These are phyloP conservation scores for Ciconia stormi DNA, from an alignment of 2,113 vertebrate genomes.

Conservation along the genomic window DNA sequence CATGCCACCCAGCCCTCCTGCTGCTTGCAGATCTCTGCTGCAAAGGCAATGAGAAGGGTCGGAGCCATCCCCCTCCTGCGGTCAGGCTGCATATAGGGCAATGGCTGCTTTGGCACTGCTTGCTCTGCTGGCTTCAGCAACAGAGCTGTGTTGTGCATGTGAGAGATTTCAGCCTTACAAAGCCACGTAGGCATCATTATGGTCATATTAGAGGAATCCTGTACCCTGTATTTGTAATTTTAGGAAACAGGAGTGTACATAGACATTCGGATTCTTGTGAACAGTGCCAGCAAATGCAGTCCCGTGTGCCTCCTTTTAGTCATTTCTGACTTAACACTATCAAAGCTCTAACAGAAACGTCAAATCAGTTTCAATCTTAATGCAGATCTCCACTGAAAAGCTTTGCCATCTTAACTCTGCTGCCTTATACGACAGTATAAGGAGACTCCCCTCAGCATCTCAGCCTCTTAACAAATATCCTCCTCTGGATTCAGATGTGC, in stretches of 20 bases:
- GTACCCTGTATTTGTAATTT: neutral
- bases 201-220: neutral
- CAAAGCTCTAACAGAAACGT: neutral
- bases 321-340: neutral
- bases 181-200: neutral
- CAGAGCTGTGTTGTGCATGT: neutral
- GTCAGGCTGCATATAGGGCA: neutral
- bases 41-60: neutral
- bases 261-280: neutral
- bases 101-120: neutral
- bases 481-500: neutral
- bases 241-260: neutral
- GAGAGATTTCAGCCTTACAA: neutral
- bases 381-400: neutral
- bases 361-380: neutral
- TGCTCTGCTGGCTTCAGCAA: neutral
- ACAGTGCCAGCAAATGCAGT: neutral
- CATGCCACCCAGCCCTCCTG: neutral
- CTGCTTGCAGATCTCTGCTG: neutral
- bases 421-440: neutral
- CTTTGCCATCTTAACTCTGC: neutral
- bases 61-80: neutral
- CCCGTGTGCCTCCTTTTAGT: neutral
- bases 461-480: neutral
- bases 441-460: neutral